A percentile compares a stretch with the other conserved stretches of the same genome.
Conservation (phyloP, 1,140 invertebrate genomes). For the Gonioctena quinquepunctata region DNA sequence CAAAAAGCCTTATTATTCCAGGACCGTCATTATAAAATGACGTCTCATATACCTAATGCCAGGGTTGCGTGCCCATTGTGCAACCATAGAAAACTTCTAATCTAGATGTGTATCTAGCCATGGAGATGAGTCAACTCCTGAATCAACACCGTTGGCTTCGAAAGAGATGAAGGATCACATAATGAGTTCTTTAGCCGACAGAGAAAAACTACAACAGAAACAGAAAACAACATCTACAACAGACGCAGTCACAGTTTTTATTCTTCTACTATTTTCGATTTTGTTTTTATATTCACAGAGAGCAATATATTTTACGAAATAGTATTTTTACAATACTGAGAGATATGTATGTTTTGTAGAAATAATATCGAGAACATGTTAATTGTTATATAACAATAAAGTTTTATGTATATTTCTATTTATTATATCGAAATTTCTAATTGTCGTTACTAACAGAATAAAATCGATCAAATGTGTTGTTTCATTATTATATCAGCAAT, state of each 20-base stretch:
- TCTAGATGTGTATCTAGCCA: conserved; percentile 22
- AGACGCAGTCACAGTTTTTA: conserved; percentile 20
- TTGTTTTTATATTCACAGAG: conserved; percentile 35
- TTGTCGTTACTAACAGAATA: background rate
- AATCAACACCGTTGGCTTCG: background rate
- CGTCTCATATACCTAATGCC: background rate
- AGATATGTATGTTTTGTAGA: conserved; percentile 20
- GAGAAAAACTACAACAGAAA: background rate
- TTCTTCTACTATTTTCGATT: conserved; percentile 32
- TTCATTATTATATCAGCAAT: background rate
- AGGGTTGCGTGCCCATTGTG: background rate
- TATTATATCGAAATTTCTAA: background rate
- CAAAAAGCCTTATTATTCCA: conserved; percentile 16
- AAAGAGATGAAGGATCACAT: conserved; percentile 20
- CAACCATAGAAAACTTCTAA: conserved; percentile 19
- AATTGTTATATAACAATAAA: conserved; percentile 15
- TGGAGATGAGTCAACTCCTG: background rate
- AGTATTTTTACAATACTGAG: conserved; percentile 23
- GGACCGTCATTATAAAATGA: conserved; percentile 11
- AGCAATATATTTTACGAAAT: conserved; percentile 36
- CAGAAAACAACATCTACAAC: no score
- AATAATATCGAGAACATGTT: background rate
- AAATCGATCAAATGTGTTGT: background rate
- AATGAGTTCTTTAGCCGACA: conserved; percentile 10
- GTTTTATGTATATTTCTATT: conserved; percentile 27